Evolutionary conservation across 2,113 vertebrate genomes (phyloP).

Genomic region (Uria aalge): DNA sequence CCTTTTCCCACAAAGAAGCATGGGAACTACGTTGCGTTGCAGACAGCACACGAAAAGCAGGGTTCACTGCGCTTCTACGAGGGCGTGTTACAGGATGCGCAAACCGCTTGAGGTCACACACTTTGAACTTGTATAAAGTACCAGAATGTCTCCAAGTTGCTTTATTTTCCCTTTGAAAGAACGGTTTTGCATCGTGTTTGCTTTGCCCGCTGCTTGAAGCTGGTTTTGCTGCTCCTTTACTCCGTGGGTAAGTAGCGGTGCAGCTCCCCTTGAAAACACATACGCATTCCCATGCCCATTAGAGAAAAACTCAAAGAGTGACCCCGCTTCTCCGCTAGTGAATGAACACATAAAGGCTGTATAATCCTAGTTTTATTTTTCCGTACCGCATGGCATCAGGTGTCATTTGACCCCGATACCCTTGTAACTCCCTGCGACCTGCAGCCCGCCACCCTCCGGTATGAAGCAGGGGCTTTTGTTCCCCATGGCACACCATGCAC

Average conservation of each 20-base stretch:
- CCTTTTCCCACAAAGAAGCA: neutral
- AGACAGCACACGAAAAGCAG: neutral
- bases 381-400: neutral
- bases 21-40: neutral
- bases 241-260: accelerated
- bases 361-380: neutral
- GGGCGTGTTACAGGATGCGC: accelerated
- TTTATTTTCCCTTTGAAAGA: neutral
- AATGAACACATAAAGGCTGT: neutral
- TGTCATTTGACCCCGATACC: conserved; percentile 28
- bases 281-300: neutral
- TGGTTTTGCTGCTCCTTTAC: neutral
- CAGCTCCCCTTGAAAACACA: neutral
- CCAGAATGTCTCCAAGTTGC: neutral
- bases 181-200: neutral
- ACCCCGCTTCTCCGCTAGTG: neutral
- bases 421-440: neutral
- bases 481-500: neutral
- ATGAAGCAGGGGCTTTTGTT: conserved; percentile 21
- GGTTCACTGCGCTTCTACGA: neutral
- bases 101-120: neutral
- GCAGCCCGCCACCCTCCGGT: neutral
- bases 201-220: neutral
- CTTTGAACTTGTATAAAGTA: neutral
- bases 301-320: neutral